phyloP scores from a whole-genome alignment of 2,113 vertebrate genomes.

The Nothoprocta pentlandii region DNA sequence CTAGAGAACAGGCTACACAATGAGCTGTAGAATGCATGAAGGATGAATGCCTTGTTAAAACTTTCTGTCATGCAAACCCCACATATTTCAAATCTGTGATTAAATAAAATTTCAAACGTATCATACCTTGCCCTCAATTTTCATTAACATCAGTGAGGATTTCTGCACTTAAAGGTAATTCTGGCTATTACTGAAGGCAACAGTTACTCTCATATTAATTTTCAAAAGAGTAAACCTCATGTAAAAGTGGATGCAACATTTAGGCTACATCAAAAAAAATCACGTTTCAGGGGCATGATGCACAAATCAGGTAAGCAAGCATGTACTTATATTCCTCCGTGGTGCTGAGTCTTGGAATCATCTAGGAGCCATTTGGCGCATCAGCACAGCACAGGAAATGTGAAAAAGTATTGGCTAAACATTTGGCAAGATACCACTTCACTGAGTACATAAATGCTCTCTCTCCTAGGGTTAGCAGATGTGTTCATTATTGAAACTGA shows the following conservation, averaged over 20 bases:
- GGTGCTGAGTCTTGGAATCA: background rate
- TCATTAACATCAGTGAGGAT: background rate
- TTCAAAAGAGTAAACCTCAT: background rate
- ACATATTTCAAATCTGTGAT: background rate
- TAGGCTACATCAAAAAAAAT: background rate
- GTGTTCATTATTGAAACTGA: background rate
- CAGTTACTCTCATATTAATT: background rate
- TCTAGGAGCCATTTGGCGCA: background rate
- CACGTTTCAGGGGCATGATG: background rate
- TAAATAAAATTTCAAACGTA: too few species aligned
- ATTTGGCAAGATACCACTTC: background rate
- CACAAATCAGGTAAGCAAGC: background rate
- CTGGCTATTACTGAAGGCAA: background rate
- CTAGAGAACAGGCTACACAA: constrained; percentile 65
- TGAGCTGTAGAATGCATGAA: constrained; percentile 53
- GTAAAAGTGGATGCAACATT: background rate
- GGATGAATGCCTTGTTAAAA: constrained; percentile 2
- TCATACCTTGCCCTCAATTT: background rate
- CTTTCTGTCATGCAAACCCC: background rate
- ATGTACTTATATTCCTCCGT: background rate
- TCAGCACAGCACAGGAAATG: background rate
- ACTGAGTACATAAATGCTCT: background rate
- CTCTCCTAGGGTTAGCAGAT: background rate
- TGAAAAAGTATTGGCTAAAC: background rate
- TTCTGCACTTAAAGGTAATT: background rate